phyloP scores from a whole-genome alignment of 2,113 vertebrate species.

The Chaetorhynchus papuensis region DNA sequence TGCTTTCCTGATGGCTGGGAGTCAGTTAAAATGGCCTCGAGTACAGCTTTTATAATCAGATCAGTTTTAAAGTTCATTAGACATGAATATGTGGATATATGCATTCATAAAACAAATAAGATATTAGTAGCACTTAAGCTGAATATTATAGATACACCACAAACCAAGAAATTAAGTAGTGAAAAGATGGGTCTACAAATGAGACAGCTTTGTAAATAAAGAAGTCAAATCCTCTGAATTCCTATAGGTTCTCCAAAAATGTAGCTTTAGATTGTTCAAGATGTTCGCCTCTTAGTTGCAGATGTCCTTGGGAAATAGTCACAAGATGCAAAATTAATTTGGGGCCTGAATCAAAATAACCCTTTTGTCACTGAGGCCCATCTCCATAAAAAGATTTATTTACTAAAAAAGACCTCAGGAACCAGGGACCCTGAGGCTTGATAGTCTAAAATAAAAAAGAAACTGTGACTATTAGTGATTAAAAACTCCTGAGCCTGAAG shows the following conservation, averaged over 20 bases:
- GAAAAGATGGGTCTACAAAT: background rate
- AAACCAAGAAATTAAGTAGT: background rate
- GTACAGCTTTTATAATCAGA: background rate
- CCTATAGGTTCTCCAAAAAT: background rate
- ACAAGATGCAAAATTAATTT: background rate
- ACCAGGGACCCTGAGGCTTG: background rate
- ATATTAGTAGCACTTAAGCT: background rate
- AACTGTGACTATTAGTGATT: background rate
- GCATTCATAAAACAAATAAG: background rate
- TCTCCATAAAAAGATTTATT: background rate
- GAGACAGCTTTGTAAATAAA: background rate
- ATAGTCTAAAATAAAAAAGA: background rate
- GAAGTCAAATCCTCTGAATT: background rate
- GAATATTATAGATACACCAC: background rate
- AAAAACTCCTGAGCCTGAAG: background rate
- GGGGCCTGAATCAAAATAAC: background rate
- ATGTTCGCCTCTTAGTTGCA: background rate
- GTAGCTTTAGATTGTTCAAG: background rate
- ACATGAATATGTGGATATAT: background rate
- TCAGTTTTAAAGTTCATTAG: background rate
- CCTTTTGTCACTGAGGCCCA: background rate
- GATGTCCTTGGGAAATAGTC: background rate
- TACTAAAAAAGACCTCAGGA: background rate
- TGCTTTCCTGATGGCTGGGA: background rate
- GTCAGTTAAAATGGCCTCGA: background rate